Percentiles rank a stretch among this genome's conserved stretches.
These are phyloP conservation scores for Erinaceus europaeus DNA, from an alignment of 2,113 vertebrate species.

Conservation along the genomic window DNA sequence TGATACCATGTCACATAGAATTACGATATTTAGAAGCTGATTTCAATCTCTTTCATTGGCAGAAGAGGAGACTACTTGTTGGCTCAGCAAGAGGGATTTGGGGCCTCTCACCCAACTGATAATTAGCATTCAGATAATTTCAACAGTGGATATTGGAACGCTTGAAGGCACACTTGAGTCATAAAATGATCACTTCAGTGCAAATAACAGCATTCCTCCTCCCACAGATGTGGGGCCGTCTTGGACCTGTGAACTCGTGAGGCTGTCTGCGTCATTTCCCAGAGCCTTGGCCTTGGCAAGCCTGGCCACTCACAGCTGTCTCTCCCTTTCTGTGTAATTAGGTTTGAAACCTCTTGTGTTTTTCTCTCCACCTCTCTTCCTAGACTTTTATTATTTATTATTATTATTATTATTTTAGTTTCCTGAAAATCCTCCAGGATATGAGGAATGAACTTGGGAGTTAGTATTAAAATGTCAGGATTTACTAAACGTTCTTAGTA, in stretches of 20 bases:
- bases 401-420: no score
- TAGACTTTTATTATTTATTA: no score
- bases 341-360: background rate
- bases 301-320: background rate
- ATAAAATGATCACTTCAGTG: no score
- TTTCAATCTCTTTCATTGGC: background rate
- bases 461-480: background rate
- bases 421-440: background rate
- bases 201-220: background rate
- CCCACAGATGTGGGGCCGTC: background rate
- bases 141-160: no score
- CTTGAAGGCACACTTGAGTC: no score
- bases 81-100: background rate
- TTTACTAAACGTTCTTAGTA: background rate
- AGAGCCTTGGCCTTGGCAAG: background rate
- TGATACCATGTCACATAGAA: background rate
- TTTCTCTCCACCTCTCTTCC: background rate
- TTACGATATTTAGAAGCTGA: background rate
- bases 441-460: background rate
- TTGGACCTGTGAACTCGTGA: background rate
- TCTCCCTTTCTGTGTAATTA: background rate
- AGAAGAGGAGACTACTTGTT: background rate
- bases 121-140: background rate
- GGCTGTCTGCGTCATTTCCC: no score
- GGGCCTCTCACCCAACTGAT: background rate